A percentile compares a stretch with the other conserved stretches of the same genome.
These are phyloP conservation scores for Empidonax traillii DNA, from an alignment of 2,113 vertebrate species.

Conservation along the genomic window DNA sequence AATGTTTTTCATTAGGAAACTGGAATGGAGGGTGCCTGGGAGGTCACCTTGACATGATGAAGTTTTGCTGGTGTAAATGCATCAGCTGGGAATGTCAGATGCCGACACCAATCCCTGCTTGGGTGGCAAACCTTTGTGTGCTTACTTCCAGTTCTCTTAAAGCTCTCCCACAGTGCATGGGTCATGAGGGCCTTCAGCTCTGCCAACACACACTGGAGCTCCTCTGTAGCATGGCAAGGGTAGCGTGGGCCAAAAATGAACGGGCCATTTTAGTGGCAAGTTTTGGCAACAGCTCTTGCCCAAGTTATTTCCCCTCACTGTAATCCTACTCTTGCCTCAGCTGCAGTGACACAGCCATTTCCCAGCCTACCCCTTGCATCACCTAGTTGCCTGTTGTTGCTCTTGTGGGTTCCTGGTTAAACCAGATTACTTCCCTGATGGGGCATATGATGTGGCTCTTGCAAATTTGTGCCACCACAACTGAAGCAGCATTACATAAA, in stretches of 20 bases:
- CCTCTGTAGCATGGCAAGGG: not conserved
- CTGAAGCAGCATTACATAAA: not conserved
- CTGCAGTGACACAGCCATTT: not conserved
- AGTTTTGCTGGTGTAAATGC: not conserved
- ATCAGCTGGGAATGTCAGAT: fast-evolving
- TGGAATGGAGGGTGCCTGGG: not conserved
- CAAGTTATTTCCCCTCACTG: not conserved
- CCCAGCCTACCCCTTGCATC: not conserved
- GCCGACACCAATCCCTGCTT: not conserved
- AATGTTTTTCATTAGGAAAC: not conserved
- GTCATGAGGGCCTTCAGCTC: not conserved
- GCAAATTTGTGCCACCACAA: not conserved
- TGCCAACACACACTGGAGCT: fast-evolving
- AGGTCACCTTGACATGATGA: not conserved
- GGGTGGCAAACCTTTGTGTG: not conserved
- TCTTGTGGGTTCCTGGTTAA: not conserved
- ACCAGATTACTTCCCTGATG: not conserved
- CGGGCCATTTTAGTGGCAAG: fast-evolving
- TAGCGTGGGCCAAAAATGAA: not conserved
- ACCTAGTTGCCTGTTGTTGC: not conserved
- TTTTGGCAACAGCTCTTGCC: not conserved
- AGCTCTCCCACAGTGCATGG: fast-evolving
- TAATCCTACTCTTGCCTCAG: not conserved
- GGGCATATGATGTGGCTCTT: not conserved
- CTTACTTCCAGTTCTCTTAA: not conserved